Percentiles rank a stretch among this genome's conserved stretches.
Conservation (phyloP, 2,888 invertebrate genomes). For the Nebria brevicollis region DNA sequence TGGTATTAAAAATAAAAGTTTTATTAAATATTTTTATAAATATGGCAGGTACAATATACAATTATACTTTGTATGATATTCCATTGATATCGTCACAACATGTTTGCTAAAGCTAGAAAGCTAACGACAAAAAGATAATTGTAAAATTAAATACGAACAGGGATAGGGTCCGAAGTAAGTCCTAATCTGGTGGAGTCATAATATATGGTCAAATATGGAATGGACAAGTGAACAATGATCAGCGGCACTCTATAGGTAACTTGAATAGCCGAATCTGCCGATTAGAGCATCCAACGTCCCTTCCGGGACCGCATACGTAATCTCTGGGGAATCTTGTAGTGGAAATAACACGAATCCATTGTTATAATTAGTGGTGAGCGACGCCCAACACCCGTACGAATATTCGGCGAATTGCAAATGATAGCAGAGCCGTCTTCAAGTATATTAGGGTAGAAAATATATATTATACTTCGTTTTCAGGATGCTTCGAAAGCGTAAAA, state of each 20-base stretch:
- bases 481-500: not conserved
- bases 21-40: too few species aligned
- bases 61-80: not conserved
- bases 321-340: slow-evolving; percentile 41
- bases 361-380: slow-evolving; percentile 36
- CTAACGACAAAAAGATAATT: not conserved
- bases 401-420: not conserved
- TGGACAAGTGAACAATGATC: slow-evolving; percentile 46
- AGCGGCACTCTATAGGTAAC: slow-evolving; percentile 19
- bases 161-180: not conserved
- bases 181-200: slow-evolving; percentile 34
- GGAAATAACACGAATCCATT: slow-evolving; percentile 41
- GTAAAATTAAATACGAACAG: slow-evolving; percentile 24
- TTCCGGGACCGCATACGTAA: slow-evolving; percentile 21
- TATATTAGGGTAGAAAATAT: not conserved
- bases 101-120: not conserved
- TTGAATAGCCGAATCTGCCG: not conserved
- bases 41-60: too few species aligned
- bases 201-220: slow-evolving; percentile 42
- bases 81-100: not conserved
- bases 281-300: slow-evolving; percentile 17
- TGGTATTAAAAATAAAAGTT: too few species aligned
- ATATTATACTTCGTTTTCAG: not conserved
- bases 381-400: not conserved
- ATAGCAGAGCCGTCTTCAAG: not conserved